Evolutionary conservation across 2,888 invertebrate species (phyloP).

Genomic region (Ectemnius continuus): DNA sequence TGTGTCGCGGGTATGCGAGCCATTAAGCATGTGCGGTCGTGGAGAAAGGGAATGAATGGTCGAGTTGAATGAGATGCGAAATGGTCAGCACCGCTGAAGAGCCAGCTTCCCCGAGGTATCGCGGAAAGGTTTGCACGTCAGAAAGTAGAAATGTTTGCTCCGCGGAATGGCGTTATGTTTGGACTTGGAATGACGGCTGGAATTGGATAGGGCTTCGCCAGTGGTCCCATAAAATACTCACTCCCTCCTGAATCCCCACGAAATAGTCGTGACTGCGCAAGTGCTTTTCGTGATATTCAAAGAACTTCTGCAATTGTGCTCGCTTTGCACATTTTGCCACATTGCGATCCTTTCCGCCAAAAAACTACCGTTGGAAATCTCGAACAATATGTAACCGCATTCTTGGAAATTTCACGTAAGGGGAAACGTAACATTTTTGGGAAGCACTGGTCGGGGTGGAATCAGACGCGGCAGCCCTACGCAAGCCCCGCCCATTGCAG

Average conservation of each 20-base stretch:
- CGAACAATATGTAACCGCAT: no score
- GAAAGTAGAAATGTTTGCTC: constrained; percentile 76
- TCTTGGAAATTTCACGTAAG: not conserved
- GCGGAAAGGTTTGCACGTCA: constrained; percentile 66
- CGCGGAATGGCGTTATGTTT: constrained; percentile 76
- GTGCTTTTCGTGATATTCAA: no score
- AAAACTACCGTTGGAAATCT: no score
- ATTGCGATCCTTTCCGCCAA: no score
- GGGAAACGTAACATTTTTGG: constrained; percentile 35
- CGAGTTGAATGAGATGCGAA: constrained; percentile 75
- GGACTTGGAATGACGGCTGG: constrained; percentile 76
- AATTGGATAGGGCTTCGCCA: constrained; percentile 70
- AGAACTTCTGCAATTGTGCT: no score
- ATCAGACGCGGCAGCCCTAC: constrained; percentile 45
- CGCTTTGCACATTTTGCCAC: no score
- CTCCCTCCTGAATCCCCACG: constrained; percentile 6
- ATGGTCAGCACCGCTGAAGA: constrained; percentile 75
- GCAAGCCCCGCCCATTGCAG: constrained; percentile 69
- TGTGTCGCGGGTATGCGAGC: constrained; percentile 42
- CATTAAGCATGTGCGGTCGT: constrained; percentile 55
- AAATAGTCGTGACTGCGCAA: no score
- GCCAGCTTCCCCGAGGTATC: constrained; percentile 67
- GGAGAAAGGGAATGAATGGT: constrained; percentile 62
- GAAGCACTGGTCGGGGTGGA: constrained; percentile 40
- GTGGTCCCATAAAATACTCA: constrained; percentile 42